Base-by-base conservation (phyloP, 1,140 invertebrate genomes). In the Sycophaga agraensis region DNA sequence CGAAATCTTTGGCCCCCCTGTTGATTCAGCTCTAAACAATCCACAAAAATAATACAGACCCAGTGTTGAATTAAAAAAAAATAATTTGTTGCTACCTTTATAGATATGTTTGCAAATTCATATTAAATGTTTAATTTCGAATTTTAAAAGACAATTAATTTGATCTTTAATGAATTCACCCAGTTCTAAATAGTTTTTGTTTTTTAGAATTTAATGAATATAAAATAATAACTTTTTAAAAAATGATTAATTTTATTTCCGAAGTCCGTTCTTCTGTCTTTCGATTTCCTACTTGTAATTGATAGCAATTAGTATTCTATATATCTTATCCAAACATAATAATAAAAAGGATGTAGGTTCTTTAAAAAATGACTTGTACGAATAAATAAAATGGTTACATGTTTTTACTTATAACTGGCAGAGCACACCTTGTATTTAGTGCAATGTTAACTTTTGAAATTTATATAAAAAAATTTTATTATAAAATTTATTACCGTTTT, bases 11-110 rank as follows among this genome's bases (percentile, higher is more conserved):
- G 78, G 73, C 74, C 78, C 79, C 79, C 80, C 79, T 73, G 78
- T 79, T 68, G 79, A 77, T 78, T 81, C 78, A 77, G 75, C 77
- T 79, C 80, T 82, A 82, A 80, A 82, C 79, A 81, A 65, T 80
- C 71, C 75, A 80, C 65, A 79, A 78, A 69, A 79, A 75, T 16
- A 64, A 59, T 61, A 61, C 34, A 61, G 43, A 55, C 50, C 39
- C 53, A n/a, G n/a, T n/a, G n/a, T n/a, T n/a, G n/a, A n/a, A n/a
- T n/a, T n/a, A n/a, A 19, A 34, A 19, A 31, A 28, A 49, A 49
- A 49, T 24, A 49, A 31, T 49, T 26, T 19, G 11, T 35, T n/a
- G n/a, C n/a, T n/a, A n/a, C n/a, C n/a, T n/a, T n/a, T n/a, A n/a
- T n/a, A n/a, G n/a, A n/a, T n/a, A n/a, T n/a, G n/a, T n/a, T n/a